Evolutionary conservation across 2,113 vertebrate genomes (phyloP).

Genomic region (Pithys albifrons): DNA sequence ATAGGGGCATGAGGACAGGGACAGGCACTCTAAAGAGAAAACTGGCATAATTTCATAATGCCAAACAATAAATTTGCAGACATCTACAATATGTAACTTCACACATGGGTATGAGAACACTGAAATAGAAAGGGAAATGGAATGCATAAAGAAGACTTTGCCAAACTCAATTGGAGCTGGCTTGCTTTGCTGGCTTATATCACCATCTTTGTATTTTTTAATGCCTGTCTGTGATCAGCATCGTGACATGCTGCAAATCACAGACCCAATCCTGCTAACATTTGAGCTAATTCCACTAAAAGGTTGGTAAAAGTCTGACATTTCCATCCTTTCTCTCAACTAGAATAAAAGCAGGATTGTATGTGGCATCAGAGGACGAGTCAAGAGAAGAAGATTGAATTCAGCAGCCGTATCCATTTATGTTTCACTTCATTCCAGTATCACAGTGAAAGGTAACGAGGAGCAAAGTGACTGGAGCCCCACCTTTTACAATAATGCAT

Average conservation of each 20-base stretch:
- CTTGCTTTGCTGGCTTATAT: background rate
- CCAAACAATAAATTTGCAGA: conserved; percentile 18
- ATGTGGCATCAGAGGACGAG: background rate
- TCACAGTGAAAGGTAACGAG: background rate
- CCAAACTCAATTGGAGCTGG: background rate
- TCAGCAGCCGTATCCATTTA: background rate
- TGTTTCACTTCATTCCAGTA: background rate
- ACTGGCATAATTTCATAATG: background rate
- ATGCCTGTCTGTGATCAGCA: background rate
- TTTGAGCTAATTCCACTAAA: background rate
- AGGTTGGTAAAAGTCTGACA: background rate
- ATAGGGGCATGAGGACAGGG: background rate
- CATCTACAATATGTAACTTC: background rate
- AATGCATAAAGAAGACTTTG: background rate
- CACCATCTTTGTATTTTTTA: background rate
- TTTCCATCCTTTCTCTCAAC: background rate
- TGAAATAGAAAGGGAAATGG: conserved; percentile 14
- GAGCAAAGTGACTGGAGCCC: background rate
- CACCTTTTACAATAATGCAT: background rate
- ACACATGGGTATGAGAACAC: background rate
- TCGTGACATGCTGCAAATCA: background rate
- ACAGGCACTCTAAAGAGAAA: background rate
- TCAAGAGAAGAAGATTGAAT: background rate
- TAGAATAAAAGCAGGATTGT: background rate
- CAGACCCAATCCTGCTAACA: background rate